Conservation (phyloP, 2,113 vertebrate genomes). For the Oncorhynchus mykiss region DNA sequence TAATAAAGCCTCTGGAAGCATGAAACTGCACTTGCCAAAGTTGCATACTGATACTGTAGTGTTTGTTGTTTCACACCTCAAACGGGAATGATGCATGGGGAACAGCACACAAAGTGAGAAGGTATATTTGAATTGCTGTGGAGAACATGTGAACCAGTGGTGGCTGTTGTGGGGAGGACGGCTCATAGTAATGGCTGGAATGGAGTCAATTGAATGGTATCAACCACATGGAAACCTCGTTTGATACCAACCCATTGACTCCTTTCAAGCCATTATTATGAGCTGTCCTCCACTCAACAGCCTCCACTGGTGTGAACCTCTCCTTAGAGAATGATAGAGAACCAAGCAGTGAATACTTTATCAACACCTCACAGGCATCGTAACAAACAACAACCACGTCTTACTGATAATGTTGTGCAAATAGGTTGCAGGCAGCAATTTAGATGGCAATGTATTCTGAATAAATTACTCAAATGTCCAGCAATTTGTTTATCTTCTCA, state of each 20-base stretch:
- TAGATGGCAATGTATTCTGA: slow-evolving; percentile 63
- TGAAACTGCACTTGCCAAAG: no score
- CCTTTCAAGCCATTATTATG: no score
- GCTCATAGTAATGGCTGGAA: no score
- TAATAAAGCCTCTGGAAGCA: slow-evolving; percentile 29
- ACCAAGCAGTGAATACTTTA: slow-evolving; percentile 10
- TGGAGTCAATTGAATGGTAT: no score
- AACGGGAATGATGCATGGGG: neutral
- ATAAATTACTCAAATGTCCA: slow-evolving; percentile 76
- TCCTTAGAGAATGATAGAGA: neutral
- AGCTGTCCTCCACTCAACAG: neutral
- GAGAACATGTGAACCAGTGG: neutral
- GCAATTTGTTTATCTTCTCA: slow-evolving; percentile 66
- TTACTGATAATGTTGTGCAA: slow-evolving; percentile 70
- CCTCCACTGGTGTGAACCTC: neutral
- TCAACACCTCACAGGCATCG: slow-evolving; percentile 44
- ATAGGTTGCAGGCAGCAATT: slow-evolving; percentile 76
- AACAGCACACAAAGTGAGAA: neutral
- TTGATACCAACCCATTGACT: no score
- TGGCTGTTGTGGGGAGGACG: no score
- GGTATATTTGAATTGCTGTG: neutral
- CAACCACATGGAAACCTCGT: no score
- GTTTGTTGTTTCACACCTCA: no score
- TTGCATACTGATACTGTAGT: no score
- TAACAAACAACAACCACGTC: slow-evolving; percentile 60